These are phyloP conservation scores for Onchidella celtica DNA, from an alignment of 2,888 invertebrate genomes.

Conservation along the genomic window DNA sequence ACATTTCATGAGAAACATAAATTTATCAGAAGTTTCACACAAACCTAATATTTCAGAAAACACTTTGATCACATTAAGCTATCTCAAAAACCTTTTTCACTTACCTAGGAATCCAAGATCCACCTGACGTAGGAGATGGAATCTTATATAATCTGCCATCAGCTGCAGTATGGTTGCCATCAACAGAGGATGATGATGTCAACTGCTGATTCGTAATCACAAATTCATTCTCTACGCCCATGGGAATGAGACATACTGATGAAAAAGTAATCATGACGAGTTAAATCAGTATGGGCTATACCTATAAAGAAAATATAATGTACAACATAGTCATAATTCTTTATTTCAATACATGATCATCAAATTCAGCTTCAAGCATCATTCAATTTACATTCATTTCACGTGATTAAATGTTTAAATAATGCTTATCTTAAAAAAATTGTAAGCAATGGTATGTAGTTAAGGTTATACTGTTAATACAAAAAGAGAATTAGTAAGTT, in stretches of 20 bases:
- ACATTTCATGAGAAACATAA: background rate
- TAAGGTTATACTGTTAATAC: too few species aligned
- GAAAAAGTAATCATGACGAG: too few species aligned
- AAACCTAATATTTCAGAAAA: background rate
- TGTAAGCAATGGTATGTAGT: too few species aligned
- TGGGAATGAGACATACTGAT: conserved; percentile 65
- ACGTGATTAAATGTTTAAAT: too few species aligned
- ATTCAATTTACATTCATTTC: too few species aligned
- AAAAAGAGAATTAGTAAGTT: too few species aligned
- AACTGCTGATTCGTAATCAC: conserved; percentile 61
- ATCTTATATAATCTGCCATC: conserved; percentile 63
- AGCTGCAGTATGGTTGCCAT: conserved; percentile 50
- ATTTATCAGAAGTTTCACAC: background rate
- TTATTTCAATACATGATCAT: too few species aligned
- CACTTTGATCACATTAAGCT: background rate
- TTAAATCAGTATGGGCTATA: too few species aligned
- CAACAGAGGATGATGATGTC: conserved; percentile 61
- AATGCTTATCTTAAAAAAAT: too few species aligned
- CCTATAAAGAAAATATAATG: too few species aligned
- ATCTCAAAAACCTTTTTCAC: background rate
- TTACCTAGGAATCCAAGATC: conserved; percentile 69
- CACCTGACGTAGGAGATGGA: conserved; percentile 51
- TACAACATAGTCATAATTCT: too few species aligned
- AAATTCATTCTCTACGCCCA: conserved; percentile 64
- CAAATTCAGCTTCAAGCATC: too few species aligned